Conservation (phyloP, 2,113 vertebrate species). For the Microtus oregoni region DNA sequence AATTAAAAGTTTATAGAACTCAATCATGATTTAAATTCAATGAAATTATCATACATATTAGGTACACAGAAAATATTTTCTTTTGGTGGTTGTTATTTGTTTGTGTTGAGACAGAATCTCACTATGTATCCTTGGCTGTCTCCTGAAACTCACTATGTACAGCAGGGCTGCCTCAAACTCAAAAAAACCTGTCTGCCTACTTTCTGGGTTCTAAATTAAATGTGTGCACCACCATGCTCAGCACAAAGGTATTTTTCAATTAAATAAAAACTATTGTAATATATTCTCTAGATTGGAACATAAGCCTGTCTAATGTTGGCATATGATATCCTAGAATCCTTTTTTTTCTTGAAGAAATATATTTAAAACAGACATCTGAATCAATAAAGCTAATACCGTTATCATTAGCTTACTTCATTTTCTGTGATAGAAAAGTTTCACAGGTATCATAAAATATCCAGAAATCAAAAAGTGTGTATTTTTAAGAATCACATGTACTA, state of each 20-base stretch:
- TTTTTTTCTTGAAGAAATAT: slow-evolving; percentile 20
- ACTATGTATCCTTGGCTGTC: background rate
- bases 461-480: background rate
- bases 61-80: background rate
- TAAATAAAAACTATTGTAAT: background rate
- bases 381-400: background rate
- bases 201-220: background rate
- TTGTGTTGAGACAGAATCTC: background rate
- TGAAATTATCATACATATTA: background rate
- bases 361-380: background rate
- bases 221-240: background rate
- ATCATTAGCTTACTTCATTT: background rate
- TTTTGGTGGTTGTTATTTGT: background rate
- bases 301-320: background rate
- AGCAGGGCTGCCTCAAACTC: background rate
- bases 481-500: slow-evolving; percentile 24
- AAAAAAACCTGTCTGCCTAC: background rate
- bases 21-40: slow-evolving; percentile 25
- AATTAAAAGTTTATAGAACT: slow-evolving; percentile 2
- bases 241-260: background rate
- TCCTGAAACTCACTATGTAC: background rate
- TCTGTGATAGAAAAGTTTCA: background rate
- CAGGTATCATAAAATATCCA: background rate
- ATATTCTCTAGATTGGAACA: background rate
- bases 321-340: background rate